These are phyloP conservation scores for Neoarius graeffei DNA, from an alignment of 2,113 vertebrate species.

Conservation along the genomic window DNA sequence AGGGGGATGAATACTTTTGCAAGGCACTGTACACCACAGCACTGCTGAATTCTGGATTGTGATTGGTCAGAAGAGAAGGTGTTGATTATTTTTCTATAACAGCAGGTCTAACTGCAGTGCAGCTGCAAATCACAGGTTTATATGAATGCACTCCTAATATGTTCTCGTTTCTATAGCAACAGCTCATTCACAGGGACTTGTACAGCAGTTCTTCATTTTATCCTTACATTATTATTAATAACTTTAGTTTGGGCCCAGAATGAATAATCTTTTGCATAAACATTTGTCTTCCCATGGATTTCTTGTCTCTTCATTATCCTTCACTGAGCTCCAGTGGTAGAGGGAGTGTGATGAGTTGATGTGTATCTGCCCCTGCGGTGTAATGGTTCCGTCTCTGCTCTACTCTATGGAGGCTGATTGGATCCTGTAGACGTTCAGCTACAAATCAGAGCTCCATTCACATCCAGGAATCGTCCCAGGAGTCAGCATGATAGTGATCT, in stretches of 20 bases:
- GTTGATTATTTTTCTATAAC: too few species aligned
- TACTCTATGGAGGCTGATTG: slow-evolving; percentile 55
- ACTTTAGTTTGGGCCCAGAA: background rate
- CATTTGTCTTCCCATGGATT: background rate
- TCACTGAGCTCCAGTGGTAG: background rate
- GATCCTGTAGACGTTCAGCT: slow-evolving; percentile 46
- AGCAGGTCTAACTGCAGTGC: too few species aligned
- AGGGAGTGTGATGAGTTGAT: slow-evolving; percentile 13
- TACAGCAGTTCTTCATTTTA: too few species aligned
- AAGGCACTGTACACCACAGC: too few species aligned
- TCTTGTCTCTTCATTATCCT: background rate
- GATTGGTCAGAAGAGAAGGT: too few species aligned
- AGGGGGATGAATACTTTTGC: too few species aligned
- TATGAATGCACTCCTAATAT: too few species aligned
- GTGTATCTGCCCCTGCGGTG: background rate
- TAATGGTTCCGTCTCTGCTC: slow-evolving; percentile 1
- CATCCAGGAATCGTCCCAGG: slow-evolving; percentile 10
- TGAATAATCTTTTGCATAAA: background rate
- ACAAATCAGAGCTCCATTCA: slow-evolving; percentile 59
- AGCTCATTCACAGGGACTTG: too few species aligned
- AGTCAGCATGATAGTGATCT: slow-evolving; percentile 17
- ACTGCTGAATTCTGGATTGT: too few species aligned
- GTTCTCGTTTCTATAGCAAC: too few species aligned
- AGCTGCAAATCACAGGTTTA: too few species aligned
- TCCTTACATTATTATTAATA: background rate